Conservation (phyloP, 2,113 vertebrate genomes). For the Himantopus leucocephalus region DNA sequence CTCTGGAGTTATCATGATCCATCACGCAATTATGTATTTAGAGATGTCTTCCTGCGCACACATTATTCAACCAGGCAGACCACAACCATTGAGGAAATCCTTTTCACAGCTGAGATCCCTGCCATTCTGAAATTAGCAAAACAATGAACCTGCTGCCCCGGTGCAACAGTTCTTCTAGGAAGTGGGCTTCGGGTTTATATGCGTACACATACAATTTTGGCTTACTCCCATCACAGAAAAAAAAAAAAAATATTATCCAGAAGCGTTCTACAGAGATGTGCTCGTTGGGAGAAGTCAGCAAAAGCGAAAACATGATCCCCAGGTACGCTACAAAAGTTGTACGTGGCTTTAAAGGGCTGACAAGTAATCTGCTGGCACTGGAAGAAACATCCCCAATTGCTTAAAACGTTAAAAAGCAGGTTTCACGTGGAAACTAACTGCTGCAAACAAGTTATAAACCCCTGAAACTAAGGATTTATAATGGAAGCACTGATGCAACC, state of each 20-base stretch:
- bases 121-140: background rate
- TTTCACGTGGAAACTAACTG: background rate
- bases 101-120: background rate
- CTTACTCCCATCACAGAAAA: background rate
- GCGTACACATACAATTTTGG: fast-evolving
- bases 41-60: background rate
- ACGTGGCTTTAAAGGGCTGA: background rate
- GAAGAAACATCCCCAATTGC: background rate
- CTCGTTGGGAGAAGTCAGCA: background rate
- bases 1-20: conserved; percentile 4
- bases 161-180: background rate
- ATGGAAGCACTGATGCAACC: conserved; percentile 24
- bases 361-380: background rate
- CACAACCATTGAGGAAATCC: background rate
- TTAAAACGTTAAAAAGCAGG: conserved; percentile 15
- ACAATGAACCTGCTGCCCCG: background rate
- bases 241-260: background rate
- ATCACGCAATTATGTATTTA: conserved; percentile 39
- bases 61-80: background rate
- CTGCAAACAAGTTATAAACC: conserved; percentile 36
- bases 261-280: fast-evolving
- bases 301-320: background rate
- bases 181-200: background rate
- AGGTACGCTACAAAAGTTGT: background rate
- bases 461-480: conserved; percentile 51